Base-by-base conservation (phyloP, 2,113 vertebrate species). In the Poeciliopsis turrubarensis region DNA sequence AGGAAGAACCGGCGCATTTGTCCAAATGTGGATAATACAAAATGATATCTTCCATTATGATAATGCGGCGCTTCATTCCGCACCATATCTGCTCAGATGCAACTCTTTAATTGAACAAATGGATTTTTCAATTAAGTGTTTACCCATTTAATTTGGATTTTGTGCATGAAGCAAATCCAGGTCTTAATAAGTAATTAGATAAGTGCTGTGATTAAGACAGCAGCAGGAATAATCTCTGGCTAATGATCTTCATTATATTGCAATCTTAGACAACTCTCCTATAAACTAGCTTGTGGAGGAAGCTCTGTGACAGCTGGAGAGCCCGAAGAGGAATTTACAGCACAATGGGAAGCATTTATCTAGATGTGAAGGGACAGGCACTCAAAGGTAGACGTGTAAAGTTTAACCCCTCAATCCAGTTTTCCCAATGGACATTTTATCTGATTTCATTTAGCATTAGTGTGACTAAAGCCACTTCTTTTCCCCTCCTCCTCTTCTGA, bases 111-210 rank as follows among this genome's bases (percentile, higher is more conserved):
- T 86, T 74, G 68, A 91, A 84, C 89, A 84, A 92, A 93, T 91
- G 86, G 84, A 91, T 88, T 89, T 88, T 91, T 91, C 84, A 91
- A 90, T 92, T 90, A 90, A 82, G 73, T 90, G 90, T 91, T 91
- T 91, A 91, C 83, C 67, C 86, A 80, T 86, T 90, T 87, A 75
- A 89, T 87, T 89, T 87, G 61, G 86, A 77, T 86, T 82, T 78
- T 66, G 85, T 70, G 85, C 79, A 81, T 88, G 78, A 78, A 69
- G 82, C 83, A 84, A 89, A 89, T 89, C 85, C 81, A 65, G 78
- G 71, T 89, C 87, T 84, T 89, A 92, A 88, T 92, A 88, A 83
- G 86, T 87, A 91, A 87, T 92, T 89, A 87, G 84, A 87, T 87
- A 86, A 91, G 83, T 84, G 60, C 71, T 82, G 88, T 84, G 91